A percentile compares a stretch with the other conserved stretches of the same genome.
Conservation (phyloP, 2,888 invertebrate species). For the Ennomos erosarius region DNA sequence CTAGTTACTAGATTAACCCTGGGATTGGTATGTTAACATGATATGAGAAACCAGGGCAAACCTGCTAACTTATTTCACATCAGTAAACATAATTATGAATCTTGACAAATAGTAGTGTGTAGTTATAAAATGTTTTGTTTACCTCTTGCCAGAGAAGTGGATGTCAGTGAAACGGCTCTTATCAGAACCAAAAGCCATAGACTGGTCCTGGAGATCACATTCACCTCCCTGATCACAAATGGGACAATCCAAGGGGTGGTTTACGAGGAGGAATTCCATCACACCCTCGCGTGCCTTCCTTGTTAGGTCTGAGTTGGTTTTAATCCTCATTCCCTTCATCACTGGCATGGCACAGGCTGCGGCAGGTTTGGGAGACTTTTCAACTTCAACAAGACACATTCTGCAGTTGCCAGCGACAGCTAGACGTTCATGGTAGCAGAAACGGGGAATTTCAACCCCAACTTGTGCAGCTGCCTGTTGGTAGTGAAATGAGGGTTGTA, state of each 20-base stretch:
- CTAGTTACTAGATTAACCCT: background rate
- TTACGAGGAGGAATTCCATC: slow-evolving; percentile 99
- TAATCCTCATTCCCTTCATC: slow-evolving; percentile 99
- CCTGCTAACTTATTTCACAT: background rate
- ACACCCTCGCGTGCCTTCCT: slow-evolving; percentile 91
- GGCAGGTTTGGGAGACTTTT: slow-evolving; percentile 98
- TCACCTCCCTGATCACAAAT: slow-evolving; percentile 99
- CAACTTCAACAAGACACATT: slow-evolving; percentile 99
- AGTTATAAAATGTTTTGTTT: slow-evolving; percentile 34
- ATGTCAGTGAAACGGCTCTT: slow-evolving; percentile 97
- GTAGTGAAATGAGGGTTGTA: background rate
- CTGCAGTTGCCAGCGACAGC: slow-evolving; percentile 99
- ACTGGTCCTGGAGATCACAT: slow-evolving; percentile 98
- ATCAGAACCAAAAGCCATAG: slow-evolving; percentile 99
- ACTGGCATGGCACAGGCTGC: slow-evolving; percentile 99
- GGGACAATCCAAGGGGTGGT: slow-evolving; percentile 99
- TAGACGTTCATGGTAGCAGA: slow-evolving; percentile 99
- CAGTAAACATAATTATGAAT: too few relatives aligned
- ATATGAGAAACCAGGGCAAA: too few relatives aligned
- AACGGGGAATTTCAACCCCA: slow-evolving; percentile 99
- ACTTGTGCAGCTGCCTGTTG: slow-evolving; percentile 95
- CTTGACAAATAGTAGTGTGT: too few relatives aligned
- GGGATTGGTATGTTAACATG: too few relatives aligned
- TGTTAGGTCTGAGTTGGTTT: slow-evolving; percentile 98
- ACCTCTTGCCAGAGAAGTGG: slow-evolving; percentile 95